Base-by-base conservation (phyloP, 2,888 invertebrate genomes). In the Tolmerus cingulatus region DNA sequence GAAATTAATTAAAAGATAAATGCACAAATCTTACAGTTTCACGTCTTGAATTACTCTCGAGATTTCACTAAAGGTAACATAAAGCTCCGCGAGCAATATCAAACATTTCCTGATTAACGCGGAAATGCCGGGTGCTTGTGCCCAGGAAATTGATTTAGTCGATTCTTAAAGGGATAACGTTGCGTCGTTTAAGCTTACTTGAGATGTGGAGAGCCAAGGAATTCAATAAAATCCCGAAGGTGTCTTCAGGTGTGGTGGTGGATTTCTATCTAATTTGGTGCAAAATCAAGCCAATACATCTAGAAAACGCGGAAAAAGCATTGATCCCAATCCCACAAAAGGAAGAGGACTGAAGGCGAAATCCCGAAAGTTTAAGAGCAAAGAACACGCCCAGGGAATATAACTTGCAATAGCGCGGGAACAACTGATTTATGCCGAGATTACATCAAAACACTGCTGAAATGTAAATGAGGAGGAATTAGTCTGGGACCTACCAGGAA, bases 381-480 rank as follows among this genome's bases (percentile, higher is more conserved):
- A 7, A 8, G 16, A 46, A 51, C 79, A 51, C 79, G 30, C 46
- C 43, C 14, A n/a, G 27, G 51, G 51, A 79, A 51, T 66, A 66
- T 79, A 79, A 79, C 79, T 79, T 51, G 27, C 46, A 79, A 51
- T 51, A 16, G 40, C 8, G 40, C 9, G 51, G 9, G 30, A 30
- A 51, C 79, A 79, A 79, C 79, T 46, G 79, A 79, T 79, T 79
- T 79, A 51, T 46, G 43, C 43, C 23, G 78, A 78, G 78, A 78
- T 78, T 78, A 79, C 79, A 79, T 51, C 51, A 79, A 51, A 79
- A 79, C 79, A 79, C 27, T 79, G 79, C 27, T 51, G 79, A 79
- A 79, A 40, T 79, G 79, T 79, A 79, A 79, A 79, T 79, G 79
- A 79, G 79, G 27, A 46, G 79, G 55, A 79, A 79, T 79, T 79